These are phyloP conservation scores for Dione vanillae DNA, from an alignment of 2,888 invertebrate species.

Conservation along the genomic window DNA sequence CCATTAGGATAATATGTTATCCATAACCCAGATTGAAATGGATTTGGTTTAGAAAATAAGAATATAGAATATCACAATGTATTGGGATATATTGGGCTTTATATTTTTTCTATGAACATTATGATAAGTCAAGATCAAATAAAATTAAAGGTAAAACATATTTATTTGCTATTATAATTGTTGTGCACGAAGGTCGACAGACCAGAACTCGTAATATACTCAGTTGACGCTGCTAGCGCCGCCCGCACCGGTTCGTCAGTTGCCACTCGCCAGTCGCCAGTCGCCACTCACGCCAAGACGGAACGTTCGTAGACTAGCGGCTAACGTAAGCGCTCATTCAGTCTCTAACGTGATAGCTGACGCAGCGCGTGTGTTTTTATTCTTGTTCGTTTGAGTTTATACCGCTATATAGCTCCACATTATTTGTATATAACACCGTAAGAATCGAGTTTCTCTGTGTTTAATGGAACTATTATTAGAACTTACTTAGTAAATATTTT, in stretches of 20 bases:
- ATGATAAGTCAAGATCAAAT: not conserved
- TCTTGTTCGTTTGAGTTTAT: constrained; percentile 28
- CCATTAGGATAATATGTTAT: too few relatives aligned
- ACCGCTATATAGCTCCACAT: not conserved
- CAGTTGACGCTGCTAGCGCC: constrained; percentile 39
- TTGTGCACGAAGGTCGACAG: constrained; percentile 17
- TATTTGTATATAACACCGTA: not conserved
- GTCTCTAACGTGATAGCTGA: constrained; percentile 64
- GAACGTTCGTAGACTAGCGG: constrained; percentile 16
- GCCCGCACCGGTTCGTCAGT: constrained; percentile 22
- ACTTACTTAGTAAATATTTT: constrained; percentile 10
- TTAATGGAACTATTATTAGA: constrained; percentile 23
- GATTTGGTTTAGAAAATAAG: too few relatives aligned
- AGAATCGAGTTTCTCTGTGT: not conserved
- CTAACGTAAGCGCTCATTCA: constrained; percentile 52
- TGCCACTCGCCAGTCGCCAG: constrained; percentile 7
- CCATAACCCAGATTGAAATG: too few relatives aligned
- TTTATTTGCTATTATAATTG: not conserved
- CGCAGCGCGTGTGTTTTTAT: constrained; percentile 55
- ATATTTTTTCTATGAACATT: too few relatives aligned
- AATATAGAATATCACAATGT: too few relatives aligned
- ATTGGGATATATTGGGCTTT: too few relatives aligned
- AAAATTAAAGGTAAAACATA: not conserved
- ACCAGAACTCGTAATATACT: constrained; percentile 22
- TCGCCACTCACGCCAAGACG: constrained; percentile 28